These are phyloP conservation scores for Eristalinus sepulchralis DNA, from an alignment of 2,888 invertebrate species.

Conservation along the genomic window DNA sequence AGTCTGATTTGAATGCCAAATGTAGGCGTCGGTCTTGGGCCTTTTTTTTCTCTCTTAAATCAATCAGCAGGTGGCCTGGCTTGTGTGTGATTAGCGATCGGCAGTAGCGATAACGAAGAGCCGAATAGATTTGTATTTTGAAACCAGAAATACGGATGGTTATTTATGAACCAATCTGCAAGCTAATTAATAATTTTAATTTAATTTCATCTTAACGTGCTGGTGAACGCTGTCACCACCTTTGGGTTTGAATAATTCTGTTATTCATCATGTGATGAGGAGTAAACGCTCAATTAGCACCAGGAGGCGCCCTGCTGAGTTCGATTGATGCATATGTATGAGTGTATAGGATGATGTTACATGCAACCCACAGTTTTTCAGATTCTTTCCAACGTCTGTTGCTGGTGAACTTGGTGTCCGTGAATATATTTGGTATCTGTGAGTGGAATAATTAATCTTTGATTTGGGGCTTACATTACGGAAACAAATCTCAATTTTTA, in stretches of 20 bases:
- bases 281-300: constrained; percentile 29
- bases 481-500: too few relatives aligned
- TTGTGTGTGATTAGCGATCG: constrained; percentile 10
- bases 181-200: constrained; percentile 29
- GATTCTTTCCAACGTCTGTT: background rate
- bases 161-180: constrained; percentile 11
- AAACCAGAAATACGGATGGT: background rate
- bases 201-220: background rate
- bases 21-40: background rate
- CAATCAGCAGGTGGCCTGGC: constrained; percentile 8
- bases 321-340: background rate
- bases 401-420: background rate
- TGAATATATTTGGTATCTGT: background rate
- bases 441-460: background rate
- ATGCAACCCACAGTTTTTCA: background rate
- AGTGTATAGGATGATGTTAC: background rate
- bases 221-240: constrained; percentile 1
- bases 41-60: background rate
- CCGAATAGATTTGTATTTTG: background rate
- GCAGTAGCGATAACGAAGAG: constrained; percentile 6
- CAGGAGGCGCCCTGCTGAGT: background rate
- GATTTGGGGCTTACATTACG: background rate
- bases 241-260: constrained; percentile 24
- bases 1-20: background rate
- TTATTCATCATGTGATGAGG: constrained; percentile 19